These are phyloP conservation scores for Oncorhynchus mykiss DNA, from an alignment of 2,113 vertebrate genomes.

Conservation along the genomic window DNA sequence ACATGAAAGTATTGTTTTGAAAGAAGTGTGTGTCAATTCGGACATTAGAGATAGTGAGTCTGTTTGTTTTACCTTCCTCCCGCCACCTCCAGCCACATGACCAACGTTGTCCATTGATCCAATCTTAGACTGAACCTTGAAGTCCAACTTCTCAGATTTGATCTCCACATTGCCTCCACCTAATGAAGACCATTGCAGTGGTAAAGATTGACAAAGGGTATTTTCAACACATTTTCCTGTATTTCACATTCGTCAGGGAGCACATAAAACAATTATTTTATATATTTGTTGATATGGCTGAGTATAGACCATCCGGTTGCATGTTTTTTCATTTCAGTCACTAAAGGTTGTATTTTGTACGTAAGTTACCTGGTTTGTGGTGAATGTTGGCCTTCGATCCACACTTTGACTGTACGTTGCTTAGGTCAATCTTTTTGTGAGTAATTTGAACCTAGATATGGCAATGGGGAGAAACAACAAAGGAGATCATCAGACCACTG, in stretches of 20 bases:
- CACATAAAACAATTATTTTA: too few relatives aligned
- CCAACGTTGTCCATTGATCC: slow-evolving; percentile 93
- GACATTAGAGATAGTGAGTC: background rate
- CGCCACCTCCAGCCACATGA: slow-evolving; percentile 89
- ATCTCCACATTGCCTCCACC: slow-evolving; percentile 95
- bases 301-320: too few relatives aligned
- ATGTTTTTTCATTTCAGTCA: too few relatives aligned
- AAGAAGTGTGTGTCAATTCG: too few relatives aligned
- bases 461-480: slow-evolving; percentile 20
- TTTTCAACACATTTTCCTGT: too few relatives aligned
- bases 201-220: too few relatives aligned
- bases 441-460: slow-evolving; percentile 87
- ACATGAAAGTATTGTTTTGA: background rate
- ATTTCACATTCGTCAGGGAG: too few relatives aligned
- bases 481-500: background rate
- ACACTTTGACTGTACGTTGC: slow-evolving; percentile 90
- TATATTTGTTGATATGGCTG: too few relatives aligned
- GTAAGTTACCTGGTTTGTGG: slow-evolving; percentile 87
- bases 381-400: slow-evolving; percentile 92
- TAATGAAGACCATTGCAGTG: slow-evolving; percentile 46
- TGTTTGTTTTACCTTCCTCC: slow-evolving; percentile 80
- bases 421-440: slow-evolving; percentile 95
- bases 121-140: slow-evolving; percentile 93
- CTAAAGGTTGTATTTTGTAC: too few relatives aligned
- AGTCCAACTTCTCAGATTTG: slow-evolving; percentile 95